Conservation (phyloP, 2,888 invertebrate species). For the Stenolophus ochropezus region DNA sequence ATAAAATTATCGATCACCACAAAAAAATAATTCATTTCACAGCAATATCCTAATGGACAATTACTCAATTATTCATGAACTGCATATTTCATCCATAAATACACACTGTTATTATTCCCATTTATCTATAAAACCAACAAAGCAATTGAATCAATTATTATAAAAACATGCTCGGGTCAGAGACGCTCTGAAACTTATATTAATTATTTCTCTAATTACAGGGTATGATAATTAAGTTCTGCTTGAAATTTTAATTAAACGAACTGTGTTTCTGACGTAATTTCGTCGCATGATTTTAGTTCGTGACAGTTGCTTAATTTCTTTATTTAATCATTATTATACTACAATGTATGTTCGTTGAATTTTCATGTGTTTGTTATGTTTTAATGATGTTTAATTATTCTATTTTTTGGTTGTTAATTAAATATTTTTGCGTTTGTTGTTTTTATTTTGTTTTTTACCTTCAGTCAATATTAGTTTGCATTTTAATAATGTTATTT, state of each 20-base stretch:
- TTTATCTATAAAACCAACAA: slow-evolving; percentile 1
- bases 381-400: slow-evolving; percentile 36
- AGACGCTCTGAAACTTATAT: neutral
- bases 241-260: slow-evolving; percentile 36
- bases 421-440: slow-evolving; percentile 25
- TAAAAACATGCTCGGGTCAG: neutral
- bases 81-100: slow-evolving; percentile 22
- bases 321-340: slow-evolving; percentile 36
- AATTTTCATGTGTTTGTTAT: no score
- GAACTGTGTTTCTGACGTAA: neutral
- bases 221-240: slow-evolving; percentile 16
- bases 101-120: slow-evolving; percentile 14
- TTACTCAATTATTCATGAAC: slow-evolving; percentile 24
- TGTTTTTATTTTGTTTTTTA: slow-evolving; percentile 19
- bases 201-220: slow-evolving; percentile 19
- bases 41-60: slow-evolving; percentile 37
- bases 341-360: slow-evolving; percentile 17
- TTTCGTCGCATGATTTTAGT: slow-evolving; percentile 25
- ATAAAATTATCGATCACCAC: slow-evolving; percentile 22
- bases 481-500: slow-evolving; percentile 8
- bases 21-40: slow-evolving; percentile 25
- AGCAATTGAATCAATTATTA: slow-evolving; percentile 22
- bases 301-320: slow-evolving; percentile 32
- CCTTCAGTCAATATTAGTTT: slow-evolving; percentile 10
- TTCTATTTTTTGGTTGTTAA: slow-evolving; percentile 25